Evolutionary conservation across 2,113 vertebrate species (phyloP).

Genomic region (Forbesichthys agassizii): DNA sequence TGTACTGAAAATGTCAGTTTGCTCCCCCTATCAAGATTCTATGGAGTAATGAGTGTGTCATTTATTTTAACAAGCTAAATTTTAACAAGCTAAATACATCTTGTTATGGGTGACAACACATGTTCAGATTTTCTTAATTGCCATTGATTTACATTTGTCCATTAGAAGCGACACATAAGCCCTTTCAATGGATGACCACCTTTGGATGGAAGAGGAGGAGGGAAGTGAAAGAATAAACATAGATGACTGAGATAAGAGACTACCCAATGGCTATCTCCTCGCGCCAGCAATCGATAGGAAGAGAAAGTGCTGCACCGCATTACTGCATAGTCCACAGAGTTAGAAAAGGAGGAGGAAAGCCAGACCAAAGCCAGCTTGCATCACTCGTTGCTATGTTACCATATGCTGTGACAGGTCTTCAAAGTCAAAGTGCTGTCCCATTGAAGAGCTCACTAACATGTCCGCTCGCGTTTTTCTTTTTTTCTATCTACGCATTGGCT

Average conservation of each 20-base stretch:
- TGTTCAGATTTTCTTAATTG: constrained; percentile 36
- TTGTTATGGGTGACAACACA: constrained; percentile 19
- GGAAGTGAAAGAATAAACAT: neutral
- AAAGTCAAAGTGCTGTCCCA: neutral
- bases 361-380: constrained; percentile 2
- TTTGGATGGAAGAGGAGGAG: constrained; percentile 12
- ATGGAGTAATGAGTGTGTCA: constrained; percentile 43
- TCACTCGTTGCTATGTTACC: neutral
- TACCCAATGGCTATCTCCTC: constrained; percentile 19
- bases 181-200: constrained; percentile 47
- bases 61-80: constrained; percentile 50
- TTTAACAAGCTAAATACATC: constrained; percentile 41
- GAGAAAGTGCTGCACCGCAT: constrained; percentile 34
- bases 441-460: constrained; percentile 15
- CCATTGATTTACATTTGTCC: constrained; percentile 32
- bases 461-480: constrained; percentile 1
- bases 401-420: neutral
- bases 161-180: constrained; percentile 1
- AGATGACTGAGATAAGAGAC: constrained; percentile 24
- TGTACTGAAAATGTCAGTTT: constrained; percentile 58
- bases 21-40: constrained; percentile 55
- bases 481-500: constrained; percentile 36
- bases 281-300: constrained; percentile 33
- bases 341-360: constrained; percentile 23
- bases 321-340: constrained; percentile 18